Percentiles rank a stretch among this genome's conserved stretches.
Conservation (phyloP, 2,113 vertebrate species). For the Euleptes europaea region DNA sequence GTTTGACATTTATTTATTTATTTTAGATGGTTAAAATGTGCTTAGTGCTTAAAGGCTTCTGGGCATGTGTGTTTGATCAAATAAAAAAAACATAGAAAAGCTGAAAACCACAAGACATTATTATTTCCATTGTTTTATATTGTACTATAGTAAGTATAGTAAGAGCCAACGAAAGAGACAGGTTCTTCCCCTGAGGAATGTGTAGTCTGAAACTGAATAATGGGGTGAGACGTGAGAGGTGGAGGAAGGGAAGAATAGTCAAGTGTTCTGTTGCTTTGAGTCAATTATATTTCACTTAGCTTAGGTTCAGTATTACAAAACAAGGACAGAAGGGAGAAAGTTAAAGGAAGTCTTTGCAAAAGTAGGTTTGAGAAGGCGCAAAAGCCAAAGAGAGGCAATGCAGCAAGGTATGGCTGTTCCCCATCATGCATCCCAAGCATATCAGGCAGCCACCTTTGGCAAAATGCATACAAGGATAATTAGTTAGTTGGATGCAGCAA, state of each 20-base stretch:
- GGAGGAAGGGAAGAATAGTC: not conserved
- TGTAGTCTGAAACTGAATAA: not conserved
- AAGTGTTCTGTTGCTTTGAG: slow-evolving; percentile 13
- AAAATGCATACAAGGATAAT: no score
- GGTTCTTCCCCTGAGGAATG: not conserved
- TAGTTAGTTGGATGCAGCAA: not conserved
- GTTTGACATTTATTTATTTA: not conserved
- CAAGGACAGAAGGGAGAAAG: not conserved
- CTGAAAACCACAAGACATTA: not conserved
- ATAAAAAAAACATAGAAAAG: not conserved
- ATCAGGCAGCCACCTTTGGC: not conserved
- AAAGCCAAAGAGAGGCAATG: not conserved
- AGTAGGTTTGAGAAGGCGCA: not conserved
- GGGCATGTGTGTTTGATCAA: not conserved
- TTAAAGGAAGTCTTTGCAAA: not conserved
- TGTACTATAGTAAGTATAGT: not conserved
- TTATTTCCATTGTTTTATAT: not conserved
- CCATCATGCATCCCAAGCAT: not conserved
- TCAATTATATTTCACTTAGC: slow-evolving; percentile 20
- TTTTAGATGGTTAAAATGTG: not conserved
- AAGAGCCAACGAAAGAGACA: not conserved
- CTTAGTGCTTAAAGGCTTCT: not conserved
- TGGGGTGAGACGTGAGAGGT: not conserved
- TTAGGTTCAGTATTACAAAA: not conserved
- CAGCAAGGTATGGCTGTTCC: not conserved